Evolutionary conservation across 2,113 vertebrate species (phyloP).

Genomic region (Halichoeres trimaculatus): DNA sequence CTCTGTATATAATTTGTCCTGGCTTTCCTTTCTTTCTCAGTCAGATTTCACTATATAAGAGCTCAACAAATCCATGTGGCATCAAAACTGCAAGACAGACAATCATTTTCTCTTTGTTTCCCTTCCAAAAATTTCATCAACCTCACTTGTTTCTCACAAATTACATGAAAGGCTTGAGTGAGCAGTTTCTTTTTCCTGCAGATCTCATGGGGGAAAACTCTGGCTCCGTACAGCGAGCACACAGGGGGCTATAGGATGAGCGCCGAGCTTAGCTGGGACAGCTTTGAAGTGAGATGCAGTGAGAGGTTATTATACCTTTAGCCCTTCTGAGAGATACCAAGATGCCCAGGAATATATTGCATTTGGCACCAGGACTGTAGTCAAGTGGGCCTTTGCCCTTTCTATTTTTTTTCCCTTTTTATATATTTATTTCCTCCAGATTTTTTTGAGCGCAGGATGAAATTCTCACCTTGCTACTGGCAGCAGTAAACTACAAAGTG

Average conservation of each 20-base stretch:
- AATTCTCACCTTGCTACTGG: constrained; percentile 10
- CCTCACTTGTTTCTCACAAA: constrained; percentile 59
- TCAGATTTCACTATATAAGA: constrained; percentile 71
- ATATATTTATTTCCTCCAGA: constrained; percentile 22
- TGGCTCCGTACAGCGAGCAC: constrained; percentile 43
- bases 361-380: constrained; percentile 49
- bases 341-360: constrained; percentile 58
- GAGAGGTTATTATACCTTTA: constrained; percentile 65
- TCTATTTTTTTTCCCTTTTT: background rate
- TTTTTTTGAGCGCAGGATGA: constrained; percentile 22
- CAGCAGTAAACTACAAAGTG: constrained; percentile 19
- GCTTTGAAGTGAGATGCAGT: constrained; percentile 69
- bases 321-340: constrained; percentile 52
- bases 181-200: constrained; percentile 41
- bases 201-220: constrained; percentile 39
- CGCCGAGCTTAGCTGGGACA: constrained; percentile 52
- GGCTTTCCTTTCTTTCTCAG: constrained; percentile 69
- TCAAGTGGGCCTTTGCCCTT: constrained; percentile 28
- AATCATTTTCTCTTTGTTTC: constrained; percentile 68
- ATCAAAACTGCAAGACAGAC: constrained; percentile 75
- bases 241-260: constrained; percentile 47
- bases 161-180: constrained; percentile 49
- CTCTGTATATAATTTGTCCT: constrained; percentile 77
- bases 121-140: constrained; percentile 54
- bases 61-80: constrained; percentile 68